Evolutionary conservation across 1,140 invertebrate genomes (phyloP), one percentile per base, ranked within the genome.

Genomic region (Ruditapes philippinarum): DNA sequence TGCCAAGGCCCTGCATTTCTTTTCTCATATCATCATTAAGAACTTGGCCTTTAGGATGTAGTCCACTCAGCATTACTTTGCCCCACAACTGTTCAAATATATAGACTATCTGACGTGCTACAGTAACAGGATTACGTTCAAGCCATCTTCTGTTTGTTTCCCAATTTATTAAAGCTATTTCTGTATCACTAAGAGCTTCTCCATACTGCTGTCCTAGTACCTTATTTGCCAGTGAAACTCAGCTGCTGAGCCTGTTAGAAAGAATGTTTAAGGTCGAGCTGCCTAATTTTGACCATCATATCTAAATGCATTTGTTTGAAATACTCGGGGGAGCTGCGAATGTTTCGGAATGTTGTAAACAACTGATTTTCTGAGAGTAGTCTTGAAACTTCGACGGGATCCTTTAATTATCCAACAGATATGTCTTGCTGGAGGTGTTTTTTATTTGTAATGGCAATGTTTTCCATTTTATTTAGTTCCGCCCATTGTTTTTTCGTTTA

Each of bases 1-100:
- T 80, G 3, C 82, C 89, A 7, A 74, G 22, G 5, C 49, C 33
- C 51, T 90, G 89, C 81, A 86, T 85, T 73, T 90, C 89, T 73
- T 80, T 86, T 17, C 82, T 38, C 7, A 70, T 17, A 49, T 85
- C 81, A 86, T 90, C 80, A 31, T 89, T 81, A 0, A 80, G 14
- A 51, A 90, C 76, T 81, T 90, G 40, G 28, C 81, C 80, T n/a
- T 85, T 45, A n/a, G 89, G 82, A 25, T 90, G 81, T n/a, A 45
- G 14, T 60, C 82, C 76, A 85, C 31, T 31, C 17, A 85, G 54
- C 19, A 89, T 84, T 17, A 89, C 88, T 38, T 84, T 79, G 12
- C 49, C 31, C 51, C 68, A 83, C 0, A 89, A n/a, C 65, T 80
- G 25, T 80, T 57, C 3, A 60, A 86, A 85, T 1, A 70, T 79